phyloP scores from a whole-genome alignment of 1,140 invertebrate species.

The Brachystomella parvula region DNA sequence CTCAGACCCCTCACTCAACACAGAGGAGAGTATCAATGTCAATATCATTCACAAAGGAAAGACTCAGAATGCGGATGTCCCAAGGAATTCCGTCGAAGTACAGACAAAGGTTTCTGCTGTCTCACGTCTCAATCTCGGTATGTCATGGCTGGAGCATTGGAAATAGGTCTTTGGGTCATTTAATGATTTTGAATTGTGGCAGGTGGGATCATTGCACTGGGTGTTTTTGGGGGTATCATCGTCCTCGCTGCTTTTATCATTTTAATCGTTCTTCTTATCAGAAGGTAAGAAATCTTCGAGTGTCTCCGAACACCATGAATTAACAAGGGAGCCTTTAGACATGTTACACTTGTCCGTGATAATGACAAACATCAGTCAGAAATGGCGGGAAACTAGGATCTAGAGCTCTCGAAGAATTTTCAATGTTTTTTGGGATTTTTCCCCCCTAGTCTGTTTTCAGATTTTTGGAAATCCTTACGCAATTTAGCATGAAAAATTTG shows the following conservation, averaged over 20 bases:
- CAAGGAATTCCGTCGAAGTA: constrained; percentile 51
- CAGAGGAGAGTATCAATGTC: constrained; percentile 43
- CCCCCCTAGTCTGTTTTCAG: no score
- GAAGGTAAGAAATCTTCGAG: constrained; percentile 63
- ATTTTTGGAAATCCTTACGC: no score
- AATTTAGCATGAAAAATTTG: no score
- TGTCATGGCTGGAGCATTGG: background rate
- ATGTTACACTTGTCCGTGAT: no score
- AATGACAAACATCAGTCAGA: no score
- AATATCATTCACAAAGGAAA: constrained; percentile 48
- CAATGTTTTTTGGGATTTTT: no score
- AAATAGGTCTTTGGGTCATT: background rate
- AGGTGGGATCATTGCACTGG: constrained; percentile 77
- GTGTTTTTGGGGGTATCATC: constrained; percentile 80
- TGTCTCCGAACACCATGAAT: no score
- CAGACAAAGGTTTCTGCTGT: constrained; percentile 57
- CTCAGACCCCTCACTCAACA: constrained; percentile 46
- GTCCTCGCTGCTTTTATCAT: constrained; percentile 81
- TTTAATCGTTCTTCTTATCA: constrained; percentile 75
- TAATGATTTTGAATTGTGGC: background rate
- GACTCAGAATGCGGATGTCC: constrained; percentile 52
- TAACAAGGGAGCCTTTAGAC: no score
- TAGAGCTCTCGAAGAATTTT: no score
- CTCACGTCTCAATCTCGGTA: constrained; percentile 65
- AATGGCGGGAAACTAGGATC: no score